Evolutionary conservation across 2,113 vertebrate genomes (phyloP), one percentile per base, ranked within the genome.

Genomic region (Pseudorhombus dupliciocellatus): DNA sequence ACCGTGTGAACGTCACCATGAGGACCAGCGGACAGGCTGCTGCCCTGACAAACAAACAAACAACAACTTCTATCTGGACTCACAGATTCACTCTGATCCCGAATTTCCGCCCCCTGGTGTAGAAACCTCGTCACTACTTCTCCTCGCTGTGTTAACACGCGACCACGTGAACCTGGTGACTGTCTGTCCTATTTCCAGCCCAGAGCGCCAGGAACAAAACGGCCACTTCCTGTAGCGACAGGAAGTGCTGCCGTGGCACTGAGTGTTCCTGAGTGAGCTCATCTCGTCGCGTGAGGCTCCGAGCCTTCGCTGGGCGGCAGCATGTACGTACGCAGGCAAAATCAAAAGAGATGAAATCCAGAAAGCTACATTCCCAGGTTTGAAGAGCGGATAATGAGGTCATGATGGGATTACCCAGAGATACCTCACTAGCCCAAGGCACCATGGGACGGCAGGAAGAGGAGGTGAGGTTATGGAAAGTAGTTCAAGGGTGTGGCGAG

Each of bases 151-250:
- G 1, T 44, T 24, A 28, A 1, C 24, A 16, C 28, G 75, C 9
- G 18, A 20, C 40, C 18, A 20, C 75, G 10, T 77, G 79, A 83
- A 81, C 74, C 69, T 10, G 22, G 54, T 71, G 77, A 80, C 82
- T 26, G 60, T 54, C 61, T 57, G 73, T 52, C 52, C 30, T 1
- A 16, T 63, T 70, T 80, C 58, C 81, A 76, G 73, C 54, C 28
- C 18, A 60, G 52, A 1, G 26, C 67, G 58, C 30, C 77, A 20
- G 52, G 11, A 56, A 60, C 66, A 85, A 70, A 84, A 77, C 76
- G 70, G 42, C 56, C 71, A 40, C 83, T 83, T 85, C 86, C 86
- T 80, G 60, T 40, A 10, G 63, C 58, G 52, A 48, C 77, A 81
- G 83, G 86, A 86, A 84, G 74, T 50, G 42, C 69, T 56, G 50